These are phyloP conservation scores for Melitaea cinxia DNA, from an alignment of 1,140 invertebrate genomes.

Conservation along the genomic window DNA sequence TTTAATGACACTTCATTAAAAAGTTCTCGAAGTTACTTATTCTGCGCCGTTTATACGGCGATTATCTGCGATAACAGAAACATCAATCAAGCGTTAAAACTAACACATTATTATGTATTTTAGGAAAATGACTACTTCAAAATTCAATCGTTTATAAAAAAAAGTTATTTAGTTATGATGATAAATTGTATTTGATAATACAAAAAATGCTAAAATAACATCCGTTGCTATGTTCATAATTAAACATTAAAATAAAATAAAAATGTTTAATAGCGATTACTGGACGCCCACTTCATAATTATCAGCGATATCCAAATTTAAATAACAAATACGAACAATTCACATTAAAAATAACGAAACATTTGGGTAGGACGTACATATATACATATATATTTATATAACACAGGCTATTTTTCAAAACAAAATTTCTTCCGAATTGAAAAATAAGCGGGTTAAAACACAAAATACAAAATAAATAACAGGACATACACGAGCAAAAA, in stretches of 20 bases:
- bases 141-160: neutral
- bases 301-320: neutral
- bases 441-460: too few relatives aligned
- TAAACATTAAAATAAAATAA: neutral
- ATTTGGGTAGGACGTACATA: too few relatives aligned
- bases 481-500: too few relatives aligned
- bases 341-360: too few relatives aligned
- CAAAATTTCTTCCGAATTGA: too few relatives aligned
- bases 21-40: conserved; percentile 16
- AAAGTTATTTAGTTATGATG: neutral
- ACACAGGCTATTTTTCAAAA: too few relatives aligned
- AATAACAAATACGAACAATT: too few relatives aligned
- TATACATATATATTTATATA: too few relatives aligned
- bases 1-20: neutral
- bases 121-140: too few relatives aligned
- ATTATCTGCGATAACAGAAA: conserved; percentile 6
- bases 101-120: neutral
- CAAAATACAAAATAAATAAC: too few relatives aligned
- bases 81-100: neutral
- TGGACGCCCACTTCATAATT: neutral
- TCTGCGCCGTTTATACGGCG: conserved; percentile 9
- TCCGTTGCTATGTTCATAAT: neutral
- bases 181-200: neutral
- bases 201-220: neutral
- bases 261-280: neutral